phyloP scores from a whole-genome alignment of 2,888 invertebrate species.

The Sarcophaga variegata region DNA sequence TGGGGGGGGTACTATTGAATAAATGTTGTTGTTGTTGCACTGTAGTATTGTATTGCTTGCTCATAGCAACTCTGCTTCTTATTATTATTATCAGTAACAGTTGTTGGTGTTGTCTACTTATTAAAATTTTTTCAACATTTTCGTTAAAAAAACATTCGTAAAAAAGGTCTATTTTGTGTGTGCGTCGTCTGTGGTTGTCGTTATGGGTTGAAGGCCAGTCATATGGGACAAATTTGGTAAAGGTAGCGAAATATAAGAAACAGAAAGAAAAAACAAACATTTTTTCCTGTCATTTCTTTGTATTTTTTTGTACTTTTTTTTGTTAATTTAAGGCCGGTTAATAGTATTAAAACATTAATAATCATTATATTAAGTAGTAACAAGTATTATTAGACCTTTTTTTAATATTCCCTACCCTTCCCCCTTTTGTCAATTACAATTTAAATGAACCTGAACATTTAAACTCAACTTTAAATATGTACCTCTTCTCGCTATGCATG shows the following conservation, averaged over 20 bases:
- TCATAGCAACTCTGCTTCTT: too few species aligned
- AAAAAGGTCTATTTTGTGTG: background rate
- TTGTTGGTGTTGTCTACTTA: background rate
- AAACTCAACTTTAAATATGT: too few species aligned
- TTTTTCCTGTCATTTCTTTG: conserved; percentile 17
- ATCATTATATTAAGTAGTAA: background rate
- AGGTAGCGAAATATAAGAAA: conserved; percentile 38
- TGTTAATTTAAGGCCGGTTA: background rate
- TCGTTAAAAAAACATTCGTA: background rate
- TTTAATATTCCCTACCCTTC: too few species aligned
- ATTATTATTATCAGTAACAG: too few species aligned
- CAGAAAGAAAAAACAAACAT: background rate
- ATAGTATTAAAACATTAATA: background rate
- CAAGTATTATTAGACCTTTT: background rate
- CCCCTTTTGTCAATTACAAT: background rate
- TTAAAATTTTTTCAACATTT: background rate
- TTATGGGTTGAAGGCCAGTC: conserved; percentile 56
- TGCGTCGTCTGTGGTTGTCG: background rate
- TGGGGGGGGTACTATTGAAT: too few species aligned
- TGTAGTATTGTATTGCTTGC: too few species aligned
- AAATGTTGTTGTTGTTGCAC: too few species aligned
- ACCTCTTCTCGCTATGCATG: background rate
- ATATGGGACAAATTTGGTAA: conserved; percentile 47
- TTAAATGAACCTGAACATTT: background rate
- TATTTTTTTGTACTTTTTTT: background rate